Evolutionary conservation across 2,797 vertebrate species (phyloP).

Genomic region (Sciurus carolinensis): DNA sequence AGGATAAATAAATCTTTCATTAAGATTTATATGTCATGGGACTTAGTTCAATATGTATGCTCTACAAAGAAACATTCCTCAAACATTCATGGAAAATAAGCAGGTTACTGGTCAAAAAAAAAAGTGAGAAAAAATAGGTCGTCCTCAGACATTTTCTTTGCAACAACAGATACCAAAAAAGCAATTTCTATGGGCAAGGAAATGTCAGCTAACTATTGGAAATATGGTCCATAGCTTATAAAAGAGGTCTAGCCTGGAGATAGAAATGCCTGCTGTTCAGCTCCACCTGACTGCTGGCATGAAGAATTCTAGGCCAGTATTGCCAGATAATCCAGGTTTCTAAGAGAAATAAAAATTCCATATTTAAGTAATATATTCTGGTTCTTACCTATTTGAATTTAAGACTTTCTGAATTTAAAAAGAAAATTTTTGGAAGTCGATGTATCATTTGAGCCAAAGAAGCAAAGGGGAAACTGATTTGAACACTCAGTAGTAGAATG

Average conservation of each 20-base stretch:
- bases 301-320: background rate
- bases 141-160: slow-evolving; percentile 3
- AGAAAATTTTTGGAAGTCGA: background rate
- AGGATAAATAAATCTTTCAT: slow-evolving; percentile 3
- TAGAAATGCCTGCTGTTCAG: background rate
- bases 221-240: background rate
- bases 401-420: background rate
- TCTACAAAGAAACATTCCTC: background rate
- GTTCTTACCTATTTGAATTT: slow-evolving; percentile 29
- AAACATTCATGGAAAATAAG: background rate
- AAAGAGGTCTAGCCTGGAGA: background rate
- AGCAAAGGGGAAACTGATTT: background rate
- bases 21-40: background rate
- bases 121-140: background rate
- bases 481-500: background rate
- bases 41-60: background rate
- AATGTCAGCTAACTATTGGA: background rate
- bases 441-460: background rate
- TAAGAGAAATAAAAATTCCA: background rate
- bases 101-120: background rate
- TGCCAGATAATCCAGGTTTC: background rate
- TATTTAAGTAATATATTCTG: slow-evolving; percentile 16
- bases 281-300: background rate
- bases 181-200: background rate
- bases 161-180: background rate